phyloP scores from a whole-genome alignment of 2,113 vertebrate species.

The Scalopus aquaticus region DNA sequence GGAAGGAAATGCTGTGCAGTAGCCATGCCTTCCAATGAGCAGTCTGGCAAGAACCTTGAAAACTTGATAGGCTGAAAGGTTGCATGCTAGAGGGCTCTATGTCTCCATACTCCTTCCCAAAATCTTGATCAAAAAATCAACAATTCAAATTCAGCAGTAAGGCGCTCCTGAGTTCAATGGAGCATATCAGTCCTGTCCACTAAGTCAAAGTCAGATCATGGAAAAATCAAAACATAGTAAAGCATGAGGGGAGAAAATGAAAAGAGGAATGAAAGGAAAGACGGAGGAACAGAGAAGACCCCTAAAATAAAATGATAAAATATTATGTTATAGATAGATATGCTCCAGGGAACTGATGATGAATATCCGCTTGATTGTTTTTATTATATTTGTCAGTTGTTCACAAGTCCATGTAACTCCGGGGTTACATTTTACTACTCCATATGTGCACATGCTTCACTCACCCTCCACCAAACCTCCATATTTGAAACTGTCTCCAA shows the following conservation, averaged over 20 bases:
- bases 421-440: no score
- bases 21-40: constrained; percentile 37
- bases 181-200: constrained; percentile 64
- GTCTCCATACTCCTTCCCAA: neutral
- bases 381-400: no score
- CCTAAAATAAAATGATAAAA: constrained; percentile 30
- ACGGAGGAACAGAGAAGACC: neutral
- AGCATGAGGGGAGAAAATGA: neutral
- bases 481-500: constrained; percentile 17
- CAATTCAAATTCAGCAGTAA: constrained; percentile 51
- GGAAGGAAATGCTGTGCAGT: constrained; percentile 39
- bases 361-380: no score
- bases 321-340: constrained; percentile 53
- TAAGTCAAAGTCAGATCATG: constrained; percentile 8
- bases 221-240: neutral
- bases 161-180: constrained; percentile 55
- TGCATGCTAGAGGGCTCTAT: constrained; percentile 54
- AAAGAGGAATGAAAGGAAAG: neutral
- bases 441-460: no score
- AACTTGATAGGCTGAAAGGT: constrained; percentile 57
- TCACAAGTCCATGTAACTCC: no score
- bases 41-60: constrained; percentile 57
- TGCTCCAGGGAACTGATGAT: constrained; percentile 49
- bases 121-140: constrained; percentile 32
- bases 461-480: neutral